Conservation (phyloP, 2,797 vertebrate genomes). For the Oreochromis grahami region DNA sequence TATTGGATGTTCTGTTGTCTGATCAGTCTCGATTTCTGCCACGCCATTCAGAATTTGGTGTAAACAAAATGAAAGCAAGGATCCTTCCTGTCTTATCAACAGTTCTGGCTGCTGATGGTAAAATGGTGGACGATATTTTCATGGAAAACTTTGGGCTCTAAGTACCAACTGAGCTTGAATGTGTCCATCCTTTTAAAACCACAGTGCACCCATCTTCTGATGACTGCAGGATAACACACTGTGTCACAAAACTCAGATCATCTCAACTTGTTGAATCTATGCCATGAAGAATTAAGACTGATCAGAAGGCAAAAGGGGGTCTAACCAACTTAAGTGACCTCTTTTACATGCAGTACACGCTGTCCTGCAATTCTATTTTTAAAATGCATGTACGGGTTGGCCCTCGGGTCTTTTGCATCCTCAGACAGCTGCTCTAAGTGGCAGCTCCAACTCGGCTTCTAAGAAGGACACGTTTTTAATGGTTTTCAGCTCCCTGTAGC, state of each 20-base stretch:
- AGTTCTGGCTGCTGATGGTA: too few species aligned
- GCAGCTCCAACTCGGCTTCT: not conserved
- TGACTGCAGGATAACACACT: not conserved
- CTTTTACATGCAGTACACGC: not conserved
- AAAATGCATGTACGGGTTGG: not conserved
- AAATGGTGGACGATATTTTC: too few species aligned
- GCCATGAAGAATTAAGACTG: not conserved
- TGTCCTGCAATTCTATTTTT: not conserved
- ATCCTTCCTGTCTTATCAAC: too few species aligned
- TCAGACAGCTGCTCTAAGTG: not conserved
- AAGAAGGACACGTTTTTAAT: not conserved
- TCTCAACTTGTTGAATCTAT: not conserved
- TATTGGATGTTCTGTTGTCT: not conserved
- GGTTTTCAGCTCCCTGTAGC: not conserved
- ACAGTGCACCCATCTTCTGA: not conserved
- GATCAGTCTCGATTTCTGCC: not conserved
- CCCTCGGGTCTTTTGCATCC: not conserved
- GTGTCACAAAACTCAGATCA: not conserved
- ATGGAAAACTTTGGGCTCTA: not conserved
- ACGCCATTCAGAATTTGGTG: not conserved
- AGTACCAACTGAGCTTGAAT: not conserved
- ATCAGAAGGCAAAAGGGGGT: not conserved
- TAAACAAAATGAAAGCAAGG: not conserved
- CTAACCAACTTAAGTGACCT: not conserved
- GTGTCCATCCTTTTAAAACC: not conserved